Conservation (phyloP, 2,797 vertebrate species). For the Danio albolineatus region DNA sequence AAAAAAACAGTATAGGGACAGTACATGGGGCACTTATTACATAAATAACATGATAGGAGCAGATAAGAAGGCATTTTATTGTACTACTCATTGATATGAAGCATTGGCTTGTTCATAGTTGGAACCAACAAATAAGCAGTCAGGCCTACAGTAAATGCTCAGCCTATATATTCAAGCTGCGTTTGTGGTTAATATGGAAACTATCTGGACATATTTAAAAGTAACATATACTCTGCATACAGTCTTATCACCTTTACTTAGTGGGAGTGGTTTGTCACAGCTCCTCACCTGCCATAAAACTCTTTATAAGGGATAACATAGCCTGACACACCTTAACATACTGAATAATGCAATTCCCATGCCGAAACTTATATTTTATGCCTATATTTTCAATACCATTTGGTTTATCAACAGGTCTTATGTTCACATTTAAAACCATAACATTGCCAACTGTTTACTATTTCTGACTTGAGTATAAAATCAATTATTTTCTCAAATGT, state of each 20-base stretch:
- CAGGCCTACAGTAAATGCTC: not conserved
- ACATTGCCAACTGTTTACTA: not conserved
- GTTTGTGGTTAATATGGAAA: slow-evolving; percentile 24
- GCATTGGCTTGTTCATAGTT: not conserved
- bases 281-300: slow-evolving; percentile 19
- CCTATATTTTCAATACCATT: not conserved
- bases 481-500: not conserved
- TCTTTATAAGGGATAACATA: not conserved
- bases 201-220: slow-evolving; percentile 7
- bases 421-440: not conserved
- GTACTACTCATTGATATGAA: not conserved
- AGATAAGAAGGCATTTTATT: not conserved
- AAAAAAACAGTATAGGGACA: not conserved
- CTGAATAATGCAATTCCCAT: not conserved
- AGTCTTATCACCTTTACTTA: slow-evolving; percentile 35
- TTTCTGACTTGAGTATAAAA: not conserved
- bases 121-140: not conserved
- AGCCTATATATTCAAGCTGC: not conserved
- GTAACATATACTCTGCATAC: not conserved
- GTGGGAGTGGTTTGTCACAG: not conserved
- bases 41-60: not conserved
- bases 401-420: not conserved
- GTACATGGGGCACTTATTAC: not conserved
- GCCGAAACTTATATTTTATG: not conserved
- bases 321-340: not conserved